A percentile compares a stretch with the other conserved stretches of the same genome.
These are phyloP conservation scores for Suncus etruscus DNA, from an alignment of 2,113 vertebrate species.

Conservation along the genomic window DNA sequence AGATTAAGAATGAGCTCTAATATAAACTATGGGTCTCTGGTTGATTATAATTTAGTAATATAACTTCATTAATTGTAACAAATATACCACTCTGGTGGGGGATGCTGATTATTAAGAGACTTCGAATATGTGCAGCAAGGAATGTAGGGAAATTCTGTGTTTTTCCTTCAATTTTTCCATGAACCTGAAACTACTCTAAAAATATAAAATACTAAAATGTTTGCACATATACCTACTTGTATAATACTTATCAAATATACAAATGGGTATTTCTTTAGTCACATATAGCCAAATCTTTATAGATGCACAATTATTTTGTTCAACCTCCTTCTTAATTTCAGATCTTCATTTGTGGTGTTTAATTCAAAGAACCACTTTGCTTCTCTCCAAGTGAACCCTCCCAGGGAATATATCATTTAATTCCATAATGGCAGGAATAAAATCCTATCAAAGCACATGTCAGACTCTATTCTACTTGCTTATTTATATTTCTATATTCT, in stretches of 20 bases:
- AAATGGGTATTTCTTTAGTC: background rate
- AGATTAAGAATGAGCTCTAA: background rate
- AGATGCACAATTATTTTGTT: background rate
- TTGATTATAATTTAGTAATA: background rate
- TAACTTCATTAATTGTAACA: background rate
- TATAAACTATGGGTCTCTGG: background rate
- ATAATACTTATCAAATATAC: constrained; percentile 1
- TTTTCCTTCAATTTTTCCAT: background rate
- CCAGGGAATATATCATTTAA: background rate
- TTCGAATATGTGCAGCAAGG: background rate
- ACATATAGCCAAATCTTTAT: background rate
- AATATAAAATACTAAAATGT: background rate
- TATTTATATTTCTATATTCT: background rate
- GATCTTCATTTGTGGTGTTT: background rate
- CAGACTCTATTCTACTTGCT: background rate
- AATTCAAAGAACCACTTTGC: background rate
- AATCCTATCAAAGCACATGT: background rate
- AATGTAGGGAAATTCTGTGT: background rate
- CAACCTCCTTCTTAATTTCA: background rate
- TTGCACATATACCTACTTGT: background rate
- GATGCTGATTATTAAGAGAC: background rate
- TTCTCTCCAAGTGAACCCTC: background rate
- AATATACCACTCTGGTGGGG: background rate
- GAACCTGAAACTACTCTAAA: constrained; percentile 1
- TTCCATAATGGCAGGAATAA: background rate